Evolutionary conservation across 2,888 invertebrate genomes (phyloP).

Genomic region (Hypercompe scribonia): DNA sequence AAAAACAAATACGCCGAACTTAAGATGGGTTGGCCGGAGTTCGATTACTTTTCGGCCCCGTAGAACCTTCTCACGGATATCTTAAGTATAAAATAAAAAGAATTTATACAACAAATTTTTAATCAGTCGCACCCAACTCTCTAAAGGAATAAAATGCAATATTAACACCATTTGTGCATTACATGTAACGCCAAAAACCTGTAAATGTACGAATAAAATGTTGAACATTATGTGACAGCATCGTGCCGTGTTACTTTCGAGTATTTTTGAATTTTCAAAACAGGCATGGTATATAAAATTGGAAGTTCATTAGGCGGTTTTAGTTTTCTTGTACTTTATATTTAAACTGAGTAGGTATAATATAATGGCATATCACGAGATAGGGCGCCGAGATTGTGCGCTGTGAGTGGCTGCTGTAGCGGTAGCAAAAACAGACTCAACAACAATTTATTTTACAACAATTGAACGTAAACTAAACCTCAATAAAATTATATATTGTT

Average conservation of each 20-base stretch:
- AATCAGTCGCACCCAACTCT: slow-evolving; percentile 69
- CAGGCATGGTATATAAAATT: slow-evolving; percentile 73
- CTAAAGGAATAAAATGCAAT: slow-evolving; percentile 75
- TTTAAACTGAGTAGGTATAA: slow-evolving; percentile 72
- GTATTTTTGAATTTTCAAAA: slow-evolving; percentile 64
- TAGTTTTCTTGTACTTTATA: slow-evolving; percentile 69
- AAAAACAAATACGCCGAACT: slow-evolving; percentile 41
- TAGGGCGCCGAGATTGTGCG: slow-evolving; percentile 79
- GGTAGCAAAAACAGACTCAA: slow-evolving; percentile 67
- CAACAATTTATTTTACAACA: background rate
- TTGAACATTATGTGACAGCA: slow-evolving; percentile 75
- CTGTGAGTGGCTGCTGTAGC: slow-evolving; percentile 64
- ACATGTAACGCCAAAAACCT: slow-evolving; percentile 71
- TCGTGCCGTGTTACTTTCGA: slow-evolving; percentile 66
- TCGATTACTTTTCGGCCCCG: slow-evolving; percentile 40
- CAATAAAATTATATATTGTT: background rate
- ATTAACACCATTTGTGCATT: slow-evolving; percentile 81
- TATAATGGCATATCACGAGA: slow-evolving; percentile 73
- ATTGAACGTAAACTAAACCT: background rate
- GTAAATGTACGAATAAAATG: slow-evolving; percentile 74
- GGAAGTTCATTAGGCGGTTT: slow-evolving; percentile 71
- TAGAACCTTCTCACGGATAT: slow-evolving; percentile 54
- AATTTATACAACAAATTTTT: slow-evolving; percentile 69
- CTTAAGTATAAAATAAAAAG: slow-evolving; percentile 61
- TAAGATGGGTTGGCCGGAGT: slow-evolving; percentile 39